A percentile compares a stretch with the other conserved stretches of the same genome.
These are phyloP conservation scores for Limulus polyphemus DNA, from an alignment of 2,888 invertebrate species.

Conservation along the genomic window DNA sequence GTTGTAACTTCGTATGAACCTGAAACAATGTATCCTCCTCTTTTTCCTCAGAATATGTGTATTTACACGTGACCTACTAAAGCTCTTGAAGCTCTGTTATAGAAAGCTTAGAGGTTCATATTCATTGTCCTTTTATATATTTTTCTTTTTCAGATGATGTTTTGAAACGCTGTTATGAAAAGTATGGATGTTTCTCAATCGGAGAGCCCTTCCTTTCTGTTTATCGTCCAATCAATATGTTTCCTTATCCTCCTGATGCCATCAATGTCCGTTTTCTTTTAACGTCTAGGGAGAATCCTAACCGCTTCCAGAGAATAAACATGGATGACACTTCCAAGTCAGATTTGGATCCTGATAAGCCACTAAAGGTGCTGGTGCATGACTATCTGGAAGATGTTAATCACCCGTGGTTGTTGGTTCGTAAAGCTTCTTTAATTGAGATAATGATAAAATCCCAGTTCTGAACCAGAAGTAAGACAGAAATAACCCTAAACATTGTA, in stretches of 20 bases:
- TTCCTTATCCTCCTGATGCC: constrained; percentile 60
- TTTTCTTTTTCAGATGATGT: no score
- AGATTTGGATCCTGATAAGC: constrained; percentile 52
- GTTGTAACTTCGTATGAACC: no score
- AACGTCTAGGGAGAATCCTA: constrained; percentile 62
- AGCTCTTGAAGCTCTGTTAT: no score
- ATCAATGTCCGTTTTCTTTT: constrained; percentile 58
- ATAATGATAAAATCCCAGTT: no score
- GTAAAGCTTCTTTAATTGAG: no score
- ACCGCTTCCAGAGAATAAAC: constrained; percentile 38
- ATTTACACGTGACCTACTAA: no score
- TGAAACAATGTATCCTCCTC: no score
- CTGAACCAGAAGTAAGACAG: no score
- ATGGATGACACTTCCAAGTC: constrained; percentile 16
- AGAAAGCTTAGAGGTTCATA: no score
- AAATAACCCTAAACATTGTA: no score
- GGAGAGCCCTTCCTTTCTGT: constrained; percentile 26
- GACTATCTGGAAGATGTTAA: constrained; percentile 75
- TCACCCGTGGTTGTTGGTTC: constrained; percentile 49
- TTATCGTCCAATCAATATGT: constrained; percentile 61
- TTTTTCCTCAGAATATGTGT: no score
- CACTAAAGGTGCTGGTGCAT: constrained; percentile 68
- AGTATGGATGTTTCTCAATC: constrained; percentile 66
- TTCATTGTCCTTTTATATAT: no score
- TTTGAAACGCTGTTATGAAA: constrained; percentile 52